A percentile compares a stretch with the other conserved stretches of the same genome.
Evolutionary conservation across 2,888 invertebrate species (phyloP).

Genomic region (Seira musarum): DNA sequence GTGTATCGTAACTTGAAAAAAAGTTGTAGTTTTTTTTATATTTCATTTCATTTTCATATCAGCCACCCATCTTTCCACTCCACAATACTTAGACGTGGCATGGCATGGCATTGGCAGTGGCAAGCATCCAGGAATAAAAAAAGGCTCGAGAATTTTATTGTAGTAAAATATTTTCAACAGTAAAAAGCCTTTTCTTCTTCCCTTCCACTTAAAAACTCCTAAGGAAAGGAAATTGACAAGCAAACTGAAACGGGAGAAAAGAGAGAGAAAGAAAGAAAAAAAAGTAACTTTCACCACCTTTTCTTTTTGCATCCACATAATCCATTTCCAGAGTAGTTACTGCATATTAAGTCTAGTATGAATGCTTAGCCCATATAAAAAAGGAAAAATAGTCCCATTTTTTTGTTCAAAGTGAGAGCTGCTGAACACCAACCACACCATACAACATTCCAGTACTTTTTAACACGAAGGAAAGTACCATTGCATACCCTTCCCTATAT

Average conservation of each 20-base stretch:
- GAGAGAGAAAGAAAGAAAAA: conserved; percentile 34
- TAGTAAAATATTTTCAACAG: no score
- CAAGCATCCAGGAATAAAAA: conserved; percentile 41
- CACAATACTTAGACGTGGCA: no score
- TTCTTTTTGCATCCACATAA: conserved; percentile 19
- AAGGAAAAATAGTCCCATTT: not conserved
- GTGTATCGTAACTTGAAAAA: no score
- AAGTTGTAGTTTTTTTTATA: no score
- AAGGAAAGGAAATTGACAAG: conserved; percentile 31
- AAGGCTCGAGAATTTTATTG: no score
- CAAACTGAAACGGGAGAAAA: conserved; percentile 26
- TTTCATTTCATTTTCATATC: no score
- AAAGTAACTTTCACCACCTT: conserved; percentile 52
- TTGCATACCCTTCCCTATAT: no score
- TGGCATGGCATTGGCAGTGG: conserved; percentile 23
- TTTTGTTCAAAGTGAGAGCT: not conserved
- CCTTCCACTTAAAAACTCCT: no score
- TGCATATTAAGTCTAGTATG: conserved; percentile 35
- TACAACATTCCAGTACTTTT: no score
- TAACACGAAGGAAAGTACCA: no score
- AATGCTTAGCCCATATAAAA: not conserved
- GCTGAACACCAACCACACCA: not conserved
- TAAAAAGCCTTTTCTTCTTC: not conserved
- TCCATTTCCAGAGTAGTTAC: conserved; percentile 28
- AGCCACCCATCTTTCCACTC: no score